Percentiles rank a stretch among this genome's conserved stretches.
Evolutionary conservation across 2,888 invertebrate species (phyloP).

Genomic region (Oscheius sp.): DNA sequence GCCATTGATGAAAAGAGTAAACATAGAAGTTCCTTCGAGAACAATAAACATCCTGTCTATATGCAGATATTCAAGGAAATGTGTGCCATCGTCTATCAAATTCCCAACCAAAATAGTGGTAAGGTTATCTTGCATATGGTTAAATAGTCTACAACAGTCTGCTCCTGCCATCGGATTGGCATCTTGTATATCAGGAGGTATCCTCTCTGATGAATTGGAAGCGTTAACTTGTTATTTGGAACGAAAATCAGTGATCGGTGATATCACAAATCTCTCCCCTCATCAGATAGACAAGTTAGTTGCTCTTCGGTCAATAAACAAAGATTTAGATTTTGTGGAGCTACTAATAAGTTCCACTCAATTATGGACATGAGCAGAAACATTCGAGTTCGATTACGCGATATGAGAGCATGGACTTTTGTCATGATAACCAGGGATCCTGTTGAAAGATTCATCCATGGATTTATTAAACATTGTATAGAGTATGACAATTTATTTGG

Average conservation of each 20-base stretch:
- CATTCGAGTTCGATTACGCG: conserved; percentile 7
- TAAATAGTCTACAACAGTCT: no score
- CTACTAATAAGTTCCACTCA: conserved; percentile 20
- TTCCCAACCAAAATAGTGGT: conserved; percentile 15
- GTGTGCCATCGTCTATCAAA: not conserved
- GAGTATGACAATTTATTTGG: not conserved
- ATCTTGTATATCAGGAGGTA: conserved; percentile 4
- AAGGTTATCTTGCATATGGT: no score
- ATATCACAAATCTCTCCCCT: not conserved
- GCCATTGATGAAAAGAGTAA: not conserved
- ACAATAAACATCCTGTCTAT: not conserved
- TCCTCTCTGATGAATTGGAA: conserved; percentile 4
- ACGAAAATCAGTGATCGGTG: not conserved
- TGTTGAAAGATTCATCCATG: conserved; percentile 4
- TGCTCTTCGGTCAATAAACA: not conserved
- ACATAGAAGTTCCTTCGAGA: not conserved
- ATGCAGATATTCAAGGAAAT: not conserved
- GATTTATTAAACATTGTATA: conserved; percentile 18
- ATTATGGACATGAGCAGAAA: conserved; percentile 15
- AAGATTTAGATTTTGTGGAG: conserved; percentile 12
- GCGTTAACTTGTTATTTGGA: conserved; percentile 17
- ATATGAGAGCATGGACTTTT: conserved; percentile 11
- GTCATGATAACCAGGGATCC: conserved; percentile 5
- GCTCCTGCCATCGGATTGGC: not conserved
- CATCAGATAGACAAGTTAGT: conserved; percentile 2